phyloP scores from a whole-genome alignment of 2,113 vertebrate species.

The Eonycteris spelaea region DNA sequence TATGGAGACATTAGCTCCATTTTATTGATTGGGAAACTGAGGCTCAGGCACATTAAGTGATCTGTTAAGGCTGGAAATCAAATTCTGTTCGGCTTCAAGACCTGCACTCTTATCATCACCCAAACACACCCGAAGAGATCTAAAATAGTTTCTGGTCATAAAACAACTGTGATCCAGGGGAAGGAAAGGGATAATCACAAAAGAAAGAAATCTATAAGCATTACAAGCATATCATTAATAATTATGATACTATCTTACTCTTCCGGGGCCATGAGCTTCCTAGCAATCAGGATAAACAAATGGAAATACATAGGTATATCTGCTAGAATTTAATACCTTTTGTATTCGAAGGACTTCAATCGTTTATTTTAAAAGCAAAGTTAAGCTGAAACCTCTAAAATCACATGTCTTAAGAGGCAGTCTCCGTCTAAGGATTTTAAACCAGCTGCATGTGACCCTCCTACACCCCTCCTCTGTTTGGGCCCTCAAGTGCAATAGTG shows the following conservation, averaged over 20 bases:
- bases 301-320: not conserved
- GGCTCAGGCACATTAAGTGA: not conserved
- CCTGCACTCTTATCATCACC: not conserved
- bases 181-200: not conserved
- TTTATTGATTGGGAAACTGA: not conserved
- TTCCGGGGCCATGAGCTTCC: not conserved
- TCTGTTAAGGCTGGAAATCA: not conserved
- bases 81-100: not conserved
- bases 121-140: not conserved
- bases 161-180: not conserved
- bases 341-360: not conserved
- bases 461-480: not conserved
- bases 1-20: not conserved
- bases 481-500: not conserved
- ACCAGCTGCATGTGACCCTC: not conserved
- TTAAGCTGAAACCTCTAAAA: not conserved
- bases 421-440: not conserved
- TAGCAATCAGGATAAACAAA: not conserved
- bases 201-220: not conserved
- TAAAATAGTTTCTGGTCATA: not conserved
- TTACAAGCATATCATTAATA: not conserved
- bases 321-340: not conserved
- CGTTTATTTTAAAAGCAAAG: not conserved
- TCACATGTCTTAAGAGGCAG: not conserved
- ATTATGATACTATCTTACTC: not conserved